Conservation (phyloP, 1,140 invertebrate genomes). For the Chrysoperla carnea region DNA sequence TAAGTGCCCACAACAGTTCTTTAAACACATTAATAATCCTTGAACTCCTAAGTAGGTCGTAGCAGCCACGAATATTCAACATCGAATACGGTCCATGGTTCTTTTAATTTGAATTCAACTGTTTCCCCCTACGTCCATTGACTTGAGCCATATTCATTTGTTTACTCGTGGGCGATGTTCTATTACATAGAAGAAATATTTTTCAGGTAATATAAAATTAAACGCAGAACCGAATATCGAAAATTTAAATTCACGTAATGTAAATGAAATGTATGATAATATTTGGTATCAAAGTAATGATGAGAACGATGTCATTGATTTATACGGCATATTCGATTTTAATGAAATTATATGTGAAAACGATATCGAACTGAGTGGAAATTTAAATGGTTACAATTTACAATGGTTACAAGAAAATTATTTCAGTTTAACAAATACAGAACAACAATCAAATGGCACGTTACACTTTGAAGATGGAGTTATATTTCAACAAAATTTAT, state of each 20-base stretch:
- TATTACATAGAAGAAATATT: too few relatives aligned
- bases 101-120: too few relatives aligned
- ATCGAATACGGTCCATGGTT: too few relatives aligned
- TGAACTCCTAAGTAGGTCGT: too few relatives aligned
- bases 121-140: too few relatives aligned
- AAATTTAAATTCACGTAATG: constrained; percentile 6
- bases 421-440: constrained; percentile 14
- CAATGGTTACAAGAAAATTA: constrained; percentile 14
- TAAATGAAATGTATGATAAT: constrained; percentile 8
- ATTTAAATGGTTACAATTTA: constrained; percentile 12
- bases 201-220: too few relatives aligned
- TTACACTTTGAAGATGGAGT: constrained; percentile 12
- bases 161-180: too few relatives aligned
- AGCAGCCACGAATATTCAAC: too few relatives aligned
- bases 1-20: too few relatives aligned
- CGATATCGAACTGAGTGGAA: constrained; percentile 12
- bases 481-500: constrained; percentile 9
- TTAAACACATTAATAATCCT: too few relatives aligned
- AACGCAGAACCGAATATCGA: constrained; percentile 9
- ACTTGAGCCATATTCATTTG: too few relatives aligned
- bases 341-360: constrained; percentile 10
- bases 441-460: constrained; percentile 12
- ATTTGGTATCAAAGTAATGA: constrained; percentile 10
- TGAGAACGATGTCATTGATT: constrained; percentile 6
- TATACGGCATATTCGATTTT: constrained; percentile 10